Percentiles rank a stretch among this genome's conserved stretches.
Evolutionary conservation across 2,888 invertebrate species (phyloP).

Genomic region (Chirona hameri): DNA sequence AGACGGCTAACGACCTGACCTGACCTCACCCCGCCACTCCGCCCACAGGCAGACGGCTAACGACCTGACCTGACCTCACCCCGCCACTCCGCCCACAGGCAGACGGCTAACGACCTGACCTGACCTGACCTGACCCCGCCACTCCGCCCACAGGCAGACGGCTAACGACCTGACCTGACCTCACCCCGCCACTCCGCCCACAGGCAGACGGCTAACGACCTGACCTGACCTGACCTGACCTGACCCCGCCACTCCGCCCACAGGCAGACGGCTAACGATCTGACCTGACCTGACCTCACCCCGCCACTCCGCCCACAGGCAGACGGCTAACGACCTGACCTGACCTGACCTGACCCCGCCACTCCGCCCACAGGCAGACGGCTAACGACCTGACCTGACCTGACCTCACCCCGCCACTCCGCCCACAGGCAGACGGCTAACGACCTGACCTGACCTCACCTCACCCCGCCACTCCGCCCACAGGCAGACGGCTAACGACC

Average conservation of each 20-base stretch:
- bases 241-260: slow-evolving; percentile 32
- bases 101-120: slow-evolving; percentile 91
- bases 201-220: no score
- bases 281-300: slow-evolving; percentile 56
- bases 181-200: background rate
- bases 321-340: no score
- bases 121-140: no score
- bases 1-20: no score
- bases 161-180: background rate
- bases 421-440: slow-evolving; percentile 79
- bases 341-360: background rate
- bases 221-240: background rate
- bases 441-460: slow-evolving; percentile 65
- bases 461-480: no score
- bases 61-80: background rate
- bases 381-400: no score
- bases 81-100: slow-evolving; percentile 54
- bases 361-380: no score
- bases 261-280: slow-evolving; percentile 89
- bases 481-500: no score
- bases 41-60: no score
- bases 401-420: background rate
- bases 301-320: no score
- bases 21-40: background rate
- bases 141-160: no score